Conservation (phyloP, 2,797 vertebrate species). For the Gila robusta region DNA sequence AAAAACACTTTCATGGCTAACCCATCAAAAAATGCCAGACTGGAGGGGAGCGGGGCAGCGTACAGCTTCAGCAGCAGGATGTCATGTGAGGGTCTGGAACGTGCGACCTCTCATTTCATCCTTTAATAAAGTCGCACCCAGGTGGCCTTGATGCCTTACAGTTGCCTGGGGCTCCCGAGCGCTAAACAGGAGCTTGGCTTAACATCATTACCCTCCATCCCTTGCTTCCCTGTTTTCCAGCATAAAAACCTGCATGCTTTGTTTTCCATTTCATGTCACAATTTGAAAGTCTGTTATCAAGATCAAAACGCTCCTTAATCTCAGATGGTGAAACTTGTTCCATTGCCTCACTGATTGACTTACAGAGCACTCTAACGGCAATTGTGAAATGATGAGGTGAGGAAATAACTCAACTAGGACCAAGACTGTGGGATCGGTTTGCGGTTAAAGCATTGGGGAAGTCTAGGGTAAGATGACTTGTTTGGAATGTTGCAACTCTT, state of each 20-base stretch:
- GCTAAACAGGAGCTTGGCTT: conserved; percentile 76
- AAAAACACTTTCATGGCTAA: conserved; percentile 83
- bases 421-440: conserved; percentile 49
- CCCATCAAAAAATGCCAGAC: conserved; percentile 72
- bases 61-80: conserved; percentile 78
- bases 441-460: conserved; percentile 55
- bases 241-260: conserved; percentile 57
- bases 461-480: conserved; percentile 28
- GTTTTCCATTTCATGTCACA: conserved; percentile 60
- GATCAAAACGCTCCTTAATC: conserved; percentile 63
- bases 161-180: conserved; percentile 78
- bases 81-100: conserved; percentile 79
- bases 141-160: conserved; percentile 84
- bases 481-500: conserved; percentile 50
- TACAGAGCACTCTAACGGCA: conserved; percentile 59
- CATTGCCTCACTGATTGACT: conserved; percentile 69
- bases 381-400: conserved; percentile 76
- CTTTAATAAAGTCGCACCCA: conserved; percentile 88
- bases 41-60: conserved; percentile 65
- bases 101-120: conserved; percentile 86
- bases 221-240: conserved; percentile 62
- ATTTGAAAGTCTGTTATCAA: conserved; percentile 66
- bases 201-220: conserved; percentile 64
- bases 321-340: conserved; percentile 70
- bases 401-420: conserved; percentile 65